Percentiles rank a stretch among this genome's conserved stretches.
These are phyloP conservation scores for Leptopterna dolabrata DNA, from an alignment of 2,888 invertebrate genomes.

Conservation along the genomic window DNA sequence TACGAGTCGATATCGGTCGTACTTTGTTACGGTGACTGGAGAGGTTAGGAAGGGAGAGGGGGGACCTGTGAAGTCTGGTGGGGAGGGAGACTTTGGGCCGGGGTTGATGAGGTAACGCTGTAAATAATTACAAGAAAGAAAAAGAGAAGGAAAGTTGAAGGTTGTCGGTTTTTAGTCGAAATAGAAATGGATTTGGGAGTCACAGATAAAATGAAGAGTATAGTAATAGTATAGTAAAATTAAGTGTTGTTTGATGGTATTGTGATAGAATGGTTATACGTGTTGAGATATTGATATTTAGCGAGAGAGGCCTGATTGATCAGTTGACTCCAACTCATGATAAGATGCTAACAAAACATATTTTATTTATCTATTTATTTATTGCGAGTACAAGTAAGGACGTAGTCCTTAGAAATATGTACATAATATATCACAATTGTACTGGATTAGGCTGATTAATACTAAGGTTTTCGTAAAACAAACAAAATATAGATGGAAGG, in stretches of 20 bases:
- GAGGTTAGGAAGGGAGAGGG: slow-evolving; percentile 8
- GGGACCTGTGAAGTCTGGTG: background rate
- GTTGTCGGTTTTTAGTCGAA: background rate
- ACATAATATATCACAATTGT: too few species aligned
- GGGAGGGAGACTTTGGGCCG: background rate
- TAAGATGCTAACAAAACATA: too few species aligned
- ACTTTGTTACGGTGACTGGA: slow-evolving; percentile 36
- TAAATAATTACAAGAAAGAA: slow-evolving; percentile 45
- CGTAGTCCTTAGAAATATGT: too few species aligned
- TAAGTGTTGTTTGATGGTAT: background rate
- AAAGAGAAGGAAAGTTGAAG: slow-evolving; percentile 2
- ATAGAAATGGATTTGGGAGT: background rate
- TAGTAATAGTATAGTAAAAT: background rate
- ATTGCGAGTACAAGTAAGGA: too few species aligned
- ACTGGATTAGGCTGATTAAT: too few species aligned
- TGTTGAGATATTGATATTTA: too few species aligned
- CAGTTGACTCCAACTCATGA: too few species aligned
- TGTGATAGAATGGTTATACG: too few species aligned
- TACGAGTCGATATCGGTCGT: slow-evolving; percentile 36
- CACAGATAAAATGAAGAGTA: background rate
- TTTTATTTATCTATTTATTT: too few species aligned
- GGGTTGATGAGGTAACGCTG: slow-evolving; percentile 35
- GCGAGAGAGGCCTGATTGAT: too few species aligned
- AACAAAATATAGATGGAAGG: too few species aligned
- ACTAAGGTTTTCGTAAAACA: too few species aligned